These are phyloP conservation scores for Dysmachus trigonus DNA, from an alignment of 2,888 invertebrate species.

Conservation along the genomic window DNA sequence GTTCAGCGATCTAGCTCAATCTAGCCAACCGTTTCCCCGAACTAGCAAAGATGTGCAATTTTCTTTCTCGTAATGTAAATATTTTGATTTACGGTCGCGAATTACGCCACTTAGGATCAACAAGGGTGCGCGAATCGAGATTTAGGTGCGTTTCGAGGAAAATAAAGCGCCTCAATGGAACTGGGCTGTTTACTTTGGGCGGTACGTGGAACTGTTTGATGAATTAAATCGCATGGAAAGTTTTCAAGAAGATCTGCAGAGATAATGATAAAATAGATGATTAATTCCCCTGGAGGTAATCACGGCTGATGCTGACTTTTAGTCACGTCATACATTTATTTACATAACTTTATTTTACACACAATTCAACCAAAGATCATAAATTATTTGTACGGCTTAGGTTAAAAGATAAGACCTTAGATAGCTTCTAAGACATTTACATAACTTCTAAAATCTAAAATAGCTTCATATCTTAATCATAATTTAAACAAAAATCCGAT, in stretches of 20 bases:
- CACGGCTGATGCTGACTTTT: background rate
- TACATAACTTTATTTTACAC: background rate
- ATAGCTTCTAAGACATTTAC: background rate
- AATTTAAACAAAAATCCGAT: background rate
- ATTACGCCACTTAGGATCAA: constrained; percentile 16
- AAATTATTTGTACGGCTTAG: background rate
- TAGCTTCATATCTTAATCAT: background rate
- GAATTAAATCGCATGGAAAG: background rate
- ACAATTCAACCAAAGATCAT: background rate
- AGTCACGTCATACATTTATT: background rate
- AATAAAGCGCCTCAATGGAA: background rate
- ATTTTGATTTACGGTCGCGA: constrained; percentile 25
- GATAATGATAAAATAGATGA: background rate
- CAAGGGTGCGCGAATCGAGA: background rate
- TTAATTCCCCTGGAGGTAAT: background rate
- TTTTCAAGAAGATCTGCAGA: background rate
- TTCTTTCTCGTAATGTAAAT: constrained; percentile 21
- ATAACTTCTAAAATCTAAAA: background rate
- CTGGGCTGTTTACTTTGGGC: background rate
- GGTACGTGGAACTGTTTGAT: background rate
- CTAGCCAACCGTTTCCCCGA: background rate
- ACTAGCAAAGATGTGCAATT: background rate
- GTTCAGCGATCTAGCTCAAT: background rate
- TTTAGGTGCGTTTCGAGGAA: background rate
- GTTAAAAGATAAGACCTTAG: background rate